Conservation (phyloP, 1,140 invertebrate species). For the Branchinecta lindahli region DNA sequence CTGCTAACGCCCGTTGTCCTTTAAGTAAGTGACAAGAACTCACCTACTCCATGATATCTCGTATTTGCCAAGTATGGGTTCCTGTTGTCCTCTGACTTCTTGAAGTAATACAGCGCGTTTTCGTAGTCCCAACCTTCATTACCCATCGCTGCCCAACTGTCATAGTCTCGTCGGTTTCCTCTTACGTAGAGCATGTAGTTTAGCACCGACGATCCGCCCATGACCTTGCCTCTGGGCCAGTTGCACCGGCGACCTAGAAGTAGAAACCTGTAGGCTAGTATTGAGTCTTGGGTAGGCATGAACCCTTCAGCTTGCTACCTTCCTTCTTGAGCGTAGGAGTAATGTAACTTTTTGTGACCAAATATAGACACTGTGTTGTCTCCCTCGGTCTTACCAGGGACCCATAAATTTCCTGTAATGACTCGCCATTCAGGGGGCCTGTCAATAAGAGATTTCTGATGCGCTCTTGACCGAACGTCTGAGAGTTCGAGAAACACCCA, state of each 20-base stretch:
- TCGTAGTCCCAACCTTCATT: slow-evolving; percentile 39
- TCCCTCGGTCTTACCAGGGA: no score
- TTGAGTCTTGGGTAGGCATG: no score
- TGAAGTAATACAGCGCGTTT: slow-evolving; percentile 51
- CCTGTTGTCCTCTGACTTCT: slow-evolving; percentile 35
- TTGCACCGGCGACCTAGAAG: slow-evolving; percentile 50
- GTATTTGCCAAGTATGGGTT: slow-evolving; percentile 36
- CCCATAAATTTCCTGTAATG: no score
- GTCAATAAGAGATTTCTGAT: no score
- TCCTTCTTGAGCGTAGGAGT: no score
- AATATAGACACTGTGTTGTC: no score
- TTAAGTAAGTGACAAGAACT: not conserved
- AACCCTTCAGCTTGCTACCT: no score
- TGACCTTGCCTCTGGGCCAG: slow-evolving; percentile 59
- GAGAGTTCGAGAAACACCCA: no score
- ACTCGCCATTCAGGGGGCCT: no score
- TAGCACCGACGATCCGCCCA: slow-evolving; percentile 60
- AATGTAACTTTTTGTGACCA: no score
- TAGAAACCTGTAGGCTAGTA: not conserved
- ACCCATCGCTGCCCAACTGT: slow-evolving; percentile 39
- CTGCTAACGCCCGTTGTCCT: no score
- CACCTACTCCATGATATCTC: slow-evolving; percentile 28
- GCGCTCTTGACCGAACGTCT: no score
- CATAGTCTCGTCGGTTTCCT: slow-evolving; percentile 42
- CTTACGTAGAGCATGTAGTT: slow-evolving; percentile 58